These are phyloP conservation scores for Poeciliopsis turrubarensis DNA, from an alignment of 2,113 vertebrate species.

Conservation along the genomic window DNA sequence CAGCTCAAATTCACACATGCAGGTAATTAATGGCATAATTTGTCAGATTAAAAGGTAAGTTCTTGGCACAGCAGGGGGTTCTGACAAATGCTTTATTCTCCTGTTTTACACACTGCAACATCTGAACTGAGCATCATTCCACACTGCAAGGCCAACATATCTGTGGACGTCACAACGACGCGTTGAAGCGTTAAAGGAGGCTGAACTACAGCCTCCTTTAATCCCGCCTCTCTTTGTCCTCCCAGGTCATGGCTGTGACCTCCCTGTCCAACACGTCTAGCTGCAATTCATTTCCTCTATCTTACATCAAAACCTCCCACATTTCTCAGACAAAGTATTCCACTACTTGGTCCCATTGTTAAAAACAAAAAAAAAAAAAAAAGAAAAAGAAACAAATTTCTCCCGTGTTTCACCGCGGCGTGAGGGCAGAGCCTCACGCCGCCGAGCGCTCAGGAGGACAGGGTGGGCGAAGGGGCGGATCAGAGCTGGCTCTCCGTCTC, in stretches of 20 bases:
- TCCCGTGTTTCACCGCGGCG: neutral
- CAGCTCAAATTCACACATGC: neutral
- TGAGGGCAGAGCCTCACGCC: neutral
- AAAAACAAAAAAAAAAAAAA: neutral
- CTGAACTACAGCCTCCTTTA: no score
- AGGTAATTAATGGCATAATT: no score
- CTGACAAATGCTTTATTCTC: neutral
- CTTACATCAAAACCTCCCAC: slow-evolving; percentile 10
- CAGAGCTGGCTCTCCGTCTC: slow-evolving; percentile 77
- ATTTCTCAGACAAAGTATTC: slow-evolving; percentile 10
- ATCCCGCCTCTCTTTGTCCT: neutral
- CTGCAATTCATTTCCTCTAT: slow-evolving; percentile 46
- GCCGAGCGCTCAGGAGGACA: neutral
- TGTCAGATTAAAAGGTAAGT: no score
- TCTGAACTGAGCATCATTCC: neutral
- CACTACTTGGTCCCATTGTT: slow-evolving; percentile 23
- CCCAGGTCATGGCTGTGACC: slow-evolving; percentile 13
- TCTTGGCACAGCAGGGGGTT: slow-evolving; percentile 1
- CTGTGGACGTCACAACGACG: neutral
- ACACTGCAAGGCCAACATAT: neutral
- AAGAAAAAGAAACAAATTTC: no score
- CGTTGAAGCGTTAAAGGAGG: no score
- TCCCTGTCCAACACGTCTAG: slow-evolving; percentile 27
- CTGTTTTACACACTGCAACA: neutral
- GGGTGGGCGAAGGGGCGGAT: neutral